A percentile compares a stretch with the other conserved stretches of the same genome.
phyloP scores from a whole-genome alignment of 2,113 vertebrate species.

The Ranitomeya imitator region DNA sequence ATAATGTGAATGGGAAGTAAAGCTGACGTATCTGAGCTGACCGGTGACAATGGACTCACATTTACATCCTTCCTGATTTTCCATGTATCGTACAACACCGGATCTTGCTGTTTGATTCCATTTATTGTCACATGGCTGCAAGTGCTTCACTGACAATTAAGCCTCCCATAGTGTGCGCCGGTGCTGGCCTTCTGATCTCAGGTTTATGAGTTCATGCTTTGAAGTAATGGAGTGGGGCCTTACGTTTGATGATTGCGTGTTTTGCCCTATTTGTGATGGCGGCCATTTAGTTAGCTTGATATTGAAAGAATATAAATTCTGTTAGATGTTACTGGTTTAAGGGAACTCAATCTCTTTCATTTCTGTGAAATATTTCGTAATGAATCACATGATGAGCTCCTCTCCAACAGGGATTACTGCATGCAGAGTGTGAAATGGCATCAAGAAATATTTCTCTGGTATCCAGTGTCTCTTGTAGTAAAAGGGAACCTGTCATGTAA shows the following conservation, averaged over 20 bases:
- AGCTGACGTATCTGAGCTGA: slow-evolving; percentile 39
- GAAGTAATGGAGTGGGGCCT: no score
- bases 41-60: slow-evolving; percentile 32
- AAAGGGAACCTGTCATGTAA: no score
- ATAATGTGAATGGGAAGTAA: slow-evolving; percentile 39
- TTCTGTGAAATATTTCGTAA: neutral
- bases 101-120: neutral
- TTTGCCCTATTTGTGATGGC: no score
- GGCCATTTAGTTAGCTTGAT: no score
- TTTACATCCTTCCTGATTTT: slow-evolving; percentile 49
- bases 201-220: no score
- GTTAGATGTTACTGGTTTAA: neutral
- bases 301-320: no score
- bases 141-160: neutral
- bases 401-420: no score
- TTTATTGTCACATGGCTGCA: neutral
- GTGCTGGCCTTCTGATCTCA: no score
- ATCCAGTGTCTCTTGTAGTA: no score
- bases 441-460: no score
- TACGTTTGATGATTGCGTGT: no score
- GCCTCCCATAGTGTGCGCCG: neutral
- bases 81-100: slow-evolving; percentile 12
- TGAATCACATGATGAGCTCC: neutral
- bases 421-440: no score
- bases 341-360: neutral